Evolutionary conservation across 2,113 vertebrate species (phyloP), one percentile per base, ranked within the genome.

Genomic region (Cyprinodon brontotheroides): DNA sequence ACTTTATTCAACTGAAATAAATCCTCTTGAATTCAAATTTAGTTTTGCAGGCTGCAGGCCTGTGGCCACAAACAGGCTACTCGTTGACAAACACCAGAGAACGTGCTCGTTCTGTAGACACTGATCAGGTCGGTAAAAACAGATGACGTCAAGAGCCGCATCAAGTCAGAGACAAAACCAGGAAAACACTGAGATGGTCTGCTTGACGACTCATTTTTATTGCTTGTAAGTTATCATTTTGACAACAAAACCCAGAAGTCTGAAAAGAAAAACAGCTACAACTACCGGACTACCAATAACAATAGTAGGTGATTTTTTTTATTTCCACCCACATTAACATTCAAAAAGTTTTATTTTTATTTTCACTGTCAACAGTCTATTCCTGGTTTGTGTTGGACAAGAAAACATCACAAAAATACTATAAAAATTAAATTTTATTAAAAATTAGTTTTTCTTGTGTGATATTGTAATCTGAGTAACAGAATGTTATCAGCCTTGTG

Each of bases 121-220:
- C 20, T 17, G 14, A 80, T 90, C 87, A 90, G 90, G 89, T 7
- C 91, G 81, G 92, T 92, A 92, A 94, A 94, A 94, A 94, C 90
- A 91, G 74, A 63, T 79, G 74, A 89, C 91, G 88, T 89, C 86
- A 89, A 89, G 17, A 77, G 29, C 11, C 11, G 1, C 17, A 38
- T 75, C 61, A 88, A 86, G 74, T 2, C 14, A 11, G 40, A 67
- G 37, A 7, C 1, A 11, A 61, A 70, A 60, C 62, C 61, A n/a
- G 66, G 61, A 80, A 48, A 17, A n/a, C 22, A 64, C 8, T 9
- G 14, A 29, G 39, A 20, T 22, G 38, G 40, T 53, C 50, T 6
- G 4, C 4, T 4, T 53, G 14, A 53, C 48, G 14, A 57, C n/a
- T 64, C 40, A 64, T 11, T 17, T 40, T 41, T 20, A 41, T 9